phyloP scores from a whole-genome alignment of 2,888 invertebrate genomes.

The Drosophila subquinaria region DNA sequence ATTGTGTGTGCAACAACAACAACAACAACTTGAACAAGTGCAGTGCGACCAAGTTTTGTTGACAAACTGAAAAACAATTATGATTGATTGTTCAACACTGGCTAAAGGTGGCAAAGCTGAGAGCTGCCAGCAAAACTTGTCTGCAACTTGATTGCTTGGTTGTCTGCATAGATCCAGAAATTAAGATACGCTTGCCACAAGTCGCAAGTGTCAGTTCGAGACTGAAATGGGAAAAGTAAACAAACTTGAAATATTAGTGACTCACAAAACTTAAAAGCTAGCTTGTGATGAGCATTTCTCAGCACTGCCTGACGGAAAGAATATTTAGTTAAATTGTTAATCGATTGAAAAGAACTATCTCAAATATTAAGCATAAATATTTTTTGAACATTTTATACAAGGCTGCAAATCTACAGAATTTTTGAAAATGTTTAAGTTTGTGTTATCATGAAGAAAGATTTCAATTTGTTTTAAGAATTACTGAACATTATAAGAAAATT shows the following conservation, averaged over 20 bases:
- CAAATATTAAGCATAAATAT: too few relatives aligned
- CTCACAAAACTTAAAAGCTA: not conserved
- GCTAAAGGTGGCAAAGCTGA: conserved; percentile 10
- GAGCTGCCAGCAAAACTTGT: conserved; percentile 21
- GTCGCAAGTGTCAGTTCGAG: not conserved
- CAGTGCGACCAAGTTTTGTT: conserved; percentile 57
- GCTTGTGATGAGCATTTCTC: not conserved
- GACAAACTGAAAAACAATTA: conserved; percentile 81
- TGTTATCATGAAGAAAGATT: too few relatives aligned
- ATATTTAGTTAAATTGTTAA: too few relatives aligned
- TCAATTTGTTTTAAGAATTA: too few relatives aligned
- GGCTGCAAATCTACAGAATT: too few relatives aligned
- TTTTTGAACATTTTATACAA: too few relatives aligned
- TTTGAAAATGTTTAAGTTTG: too few relatives aligned
- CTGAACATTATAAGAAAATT: too few relatives aligned
- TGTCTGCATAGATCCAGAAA: conserved; percentile 29
- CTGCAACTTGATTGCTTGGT: conserved; percentile 22
- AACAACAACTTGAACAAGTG: conserved; percentile 56
- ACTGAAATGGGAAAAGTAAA: not conserved
- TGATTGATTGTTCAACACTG: conserved; percentile 74
- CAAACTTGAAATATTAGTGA: not conserved
- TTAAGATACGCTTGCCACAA: conserved; percentile 23
- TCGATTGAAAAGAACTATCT: not conserved
- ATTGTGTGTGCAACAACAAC: conserved; percentile 19
- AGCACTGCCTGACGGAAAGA: not conserved